phyloP scores from a whole-genome alignment of 2,797 vertebrate species.

The Anniella stebbinsi region DNA sequence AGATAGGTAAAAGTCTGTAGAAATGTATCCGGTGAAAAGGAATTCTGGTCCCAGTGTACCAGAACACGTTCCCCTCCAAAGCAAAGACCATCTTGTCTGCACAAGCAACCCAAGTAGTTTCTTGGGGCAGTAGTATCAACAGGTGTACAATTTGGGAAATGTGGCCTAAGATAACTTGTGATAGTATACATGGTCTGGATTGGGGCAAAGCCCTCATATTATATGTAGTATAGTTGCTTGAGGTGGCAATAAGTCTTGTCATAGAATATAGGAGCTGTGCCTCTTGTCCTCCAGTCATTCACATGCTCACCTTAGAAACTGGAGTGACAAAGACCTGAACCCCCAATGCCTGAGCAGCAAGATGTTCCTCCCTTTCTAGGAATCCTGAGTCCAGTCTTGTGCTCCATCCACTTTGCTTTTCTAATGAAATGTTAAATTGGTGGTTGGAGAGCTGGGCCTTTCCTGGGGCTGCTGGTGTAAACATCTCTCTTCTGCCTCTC shows the following conservation, averaged over 20 bases:
- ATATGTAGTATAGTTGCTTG: background rate
- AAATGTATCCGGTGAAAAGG: background rate
- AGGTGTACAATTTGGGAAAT: background rate
- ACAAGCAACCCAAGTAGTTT: background rate
- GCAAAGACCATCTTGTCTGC: background rate
- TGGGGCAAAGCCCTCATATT: background rate
- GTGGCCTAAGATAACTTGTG: background rate
- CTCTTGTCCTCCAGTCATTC: background rate
- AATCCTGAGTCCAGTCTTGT: background rate
- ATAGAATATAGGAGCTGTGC: background rate
- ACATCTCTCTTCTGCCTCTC: conserved; percentile 27
- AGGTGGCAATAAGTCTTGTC: background rate
- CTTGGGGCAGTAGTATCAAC: background rate
- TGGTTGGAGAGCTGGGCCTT: background rate
- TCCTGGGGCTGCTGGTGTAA: background rate
- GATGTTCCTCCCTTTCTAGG: background rate
- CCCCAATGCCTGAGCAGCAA: background rate
- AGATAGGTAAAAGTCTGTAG: background rate
- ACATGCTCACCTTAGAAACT: background rate
- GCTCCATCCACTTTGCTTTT: background rate
- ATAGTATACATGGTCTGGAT: background rate
- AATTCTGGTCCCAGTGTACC: background rate
- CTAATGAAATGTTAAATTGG: background rate
- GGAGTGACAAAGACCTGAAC: no score
- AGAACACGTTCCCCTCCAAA: background rate